phyloP scores from a whole-genome alignment of 2,888 invertebrate species.

The Polia nebulosa region DNA sequence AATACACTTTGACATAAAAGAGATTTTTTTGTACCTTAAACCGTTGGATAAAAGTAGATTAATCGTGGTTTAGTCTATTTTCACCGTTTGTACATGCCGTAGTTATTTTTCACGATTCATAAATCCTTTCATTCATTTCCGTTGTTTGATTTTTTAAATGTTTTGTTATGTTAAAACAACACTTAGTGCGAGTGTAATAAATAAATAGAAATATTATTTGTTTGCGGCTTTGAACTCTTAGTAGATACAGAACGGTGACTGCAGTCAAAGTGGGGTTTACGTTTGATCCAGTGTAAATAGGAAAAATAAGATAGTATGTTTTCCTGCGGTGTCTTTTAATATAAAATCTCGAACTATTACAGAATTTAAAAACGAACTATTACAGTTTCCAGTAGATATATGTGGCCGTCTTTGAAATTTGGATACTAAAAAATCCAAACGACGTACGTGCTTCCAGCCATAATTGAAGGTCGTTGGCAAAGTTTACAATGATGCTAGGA shows the following conservation, averaged over 20 bases:
- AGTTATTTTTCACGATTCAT: conserved; percentile 26
- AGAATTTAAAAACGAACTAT: conserved; percentile 49
- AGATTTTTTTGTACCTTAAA: conserved; percentile 69
- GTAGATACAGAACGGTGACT: conserved; percentile 52
- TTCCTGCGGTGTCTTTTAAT: conserved; percentile 55
- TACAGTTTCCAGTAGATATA: conserved; percentile 15
- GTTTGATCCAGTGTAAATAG: conserved; percentile 77
- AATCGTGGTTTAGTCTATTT: conserved; percentile 32
- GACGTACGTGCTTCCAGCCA: conserved; percentile 61
- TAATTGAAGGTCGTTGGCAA: conserved; percentile 78
- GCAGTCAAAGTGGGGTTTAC: conserved; percentile 70
- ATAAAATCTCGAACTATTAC: conserved; percentile 49
- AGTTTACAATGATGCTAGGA: conserved; percentile 82
- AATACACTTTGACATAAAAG: conserved; percentile 76
- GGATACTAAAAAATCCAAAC: conserved; percentile 58
- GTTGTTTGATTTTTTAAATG: not conserved
- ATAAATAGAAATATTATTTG: conserved; percentile 35
- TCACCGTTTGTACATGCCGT: conserved; percentile 5
- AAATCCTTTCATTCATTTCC: conserved; percentile 24
- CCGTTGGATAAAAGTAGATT: conserved; percentile 38
- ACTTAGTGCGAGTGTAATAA: not conserved
- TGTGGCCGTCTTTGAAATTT: conserved; percentile 34
- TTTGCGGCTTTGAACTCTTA: conserved; percentile 30
- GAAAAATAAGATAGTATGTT: conserved; percentile 70
- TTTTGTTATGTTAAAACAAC: not conserved